Evolutionary conservation across 2,113 vertebrate species (phyloP).

Genomic region (Rattus norvegicus): GRCr8 NC_086037.1:45646001-45646500

Average conservation of each 20-base stretch:
- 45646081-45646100: not conserved
- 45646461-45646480: not conserved
- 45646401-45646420: not conserved
- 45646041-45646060: slow-evolving; percentile 8
- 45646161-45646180: not conserved
- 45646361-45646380: not conserved
- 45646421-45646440: not conserved
- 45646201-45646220: not conserved
- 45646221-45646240: not conserved
- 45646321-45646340: not conserved
- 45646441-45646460: not conserved
- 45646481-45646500: not conserved
- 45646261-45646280: not conserved
- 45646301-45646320: not conserved
- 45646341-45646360: not conserved
- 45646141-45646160: not conserved
- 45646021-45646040: not conserved
- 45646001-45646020: not conserved
- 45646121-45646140: not conserved
- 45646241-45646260: no score
- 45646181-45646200: not conserved
- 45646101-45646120: not conserved
- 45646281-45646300: no score
- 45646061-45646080: slow-evolving; percentile 44
- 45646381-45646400: not conserved